A percentile compares a stretch with the other conserved stretches of the same genome.
phyloP scores from a whole-genome alignment of 2,113 vertebrate genomes.

The Pimephales promelas region DNA sequence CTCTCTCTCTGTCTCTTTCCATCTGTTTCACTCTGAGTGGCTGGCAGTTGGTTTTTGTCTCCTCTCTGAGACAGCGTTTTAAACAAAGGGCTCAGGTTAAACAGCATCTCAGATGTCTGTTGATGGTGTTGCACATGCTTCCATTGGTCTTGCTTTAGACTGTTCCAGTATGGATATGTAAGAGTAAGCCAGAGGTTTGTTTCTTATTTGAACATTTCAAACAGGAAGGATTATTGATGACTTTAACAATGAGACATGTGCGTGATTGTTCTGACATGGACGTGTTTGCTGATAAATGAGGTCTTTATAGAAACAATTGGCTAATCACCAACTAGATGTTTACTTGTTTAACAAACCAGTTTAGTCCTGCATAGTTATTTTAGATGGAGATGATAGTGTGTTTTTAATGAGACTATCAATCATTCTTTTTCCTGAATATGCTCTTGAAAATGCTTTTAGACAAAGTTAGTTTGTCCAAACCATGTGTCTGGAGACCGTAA shows the following conservation, averaged over 20 bases:
- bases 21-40: slow-evolving; percentile 4
- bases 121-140: slow-evolving; percentile 35
- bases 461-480: background rate
- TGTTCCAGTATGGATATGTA: background rate
- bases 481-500: background rate
- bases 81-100: slow-evolving; percentile 45
- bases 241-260: background rate
- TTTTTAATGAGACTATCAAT: background rate
- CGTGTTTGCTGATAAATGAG: background rate
- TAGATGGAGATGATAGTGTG: background rate
- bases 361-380: background rate
- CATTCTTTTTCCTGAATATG: background rate
- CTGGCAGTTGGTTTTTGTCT: slow-evolving; percentile 39
- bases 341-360: background rate
- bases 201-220: slow-evolving; percentile 7
- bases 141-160: background rate
- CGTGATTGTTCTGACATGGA: background rate
- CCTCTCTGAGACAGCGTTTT: slow-evolving; percentile 26
- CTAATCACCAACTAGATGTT: background rate
- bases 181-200: background rate
- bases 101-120: slow-evolving; percentile 39
- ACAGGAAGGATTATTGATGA: slow-evolving; percentile 1
- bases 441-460: background rate
- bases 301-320: background rate
- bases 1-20: background rate